Base-by-base conservation (phyloP, 2,888 invertebrate genomes). In the Nemurella pictetii region DNA sequence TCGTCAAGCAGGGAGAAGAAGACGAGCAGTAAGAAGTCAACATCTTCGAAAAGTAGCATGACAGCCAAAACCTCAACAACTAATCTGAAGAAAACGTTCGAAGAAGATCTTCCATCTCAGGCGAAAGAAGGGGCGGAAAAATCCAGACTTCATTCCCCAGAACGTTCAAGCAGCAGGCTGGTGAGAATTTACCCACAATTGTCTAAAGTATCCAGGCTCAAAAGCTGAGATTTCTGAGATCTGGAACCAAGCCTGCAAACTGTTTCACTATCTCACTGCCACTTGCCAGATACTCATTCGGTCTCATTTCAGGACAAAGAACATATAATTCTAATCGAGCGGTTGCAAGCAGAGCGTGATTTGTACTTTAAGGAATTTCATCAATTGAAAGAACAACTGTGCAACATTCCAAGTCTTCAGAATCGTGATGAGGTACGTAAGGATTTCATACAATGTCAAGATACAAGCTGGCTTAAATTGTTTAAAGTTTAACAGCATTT, bases 351-450 rank as follows among this genome's bases (percentile, higher is more conserved):
- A 9, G 92, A 93, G 88, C 90, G 92, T 80, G 92, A 93, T 87
- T 91, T 91, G 88, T 92, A 91, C 86, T 90, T 90, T 89, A 90
- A 90, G 28, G 92, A 93, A 87, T 92, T 91, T 87, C 90, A 90
- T 36, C 90, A 89, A 86, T 87, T 91, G 28, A 89, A 90, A 83
- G 91, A 91, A 84, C 89, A 91, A 86, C 88, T 89, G 77, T 89
- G 88, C 84, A 90, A 89, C 86, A 85, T 88, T 30, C 87, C 89
- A 29, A 89, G 89, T 29, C 88, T 88, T 29, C 88, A 88, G 83
- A 86, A 87, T 12, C 89, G 90, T 85, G 89, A 88, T 84, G 90
- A 78, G 30, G 78, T 78, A 30, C 2, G 30, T 78, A 7, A n/a
- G n/a, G n/a, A n/a, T n/a, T n/a, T n/a, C n/a, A n/a, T n/a, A n/a